Conservation (phyloP, 2,113 vertebrate genomes). For the Arothron firmamentum region DNA sequence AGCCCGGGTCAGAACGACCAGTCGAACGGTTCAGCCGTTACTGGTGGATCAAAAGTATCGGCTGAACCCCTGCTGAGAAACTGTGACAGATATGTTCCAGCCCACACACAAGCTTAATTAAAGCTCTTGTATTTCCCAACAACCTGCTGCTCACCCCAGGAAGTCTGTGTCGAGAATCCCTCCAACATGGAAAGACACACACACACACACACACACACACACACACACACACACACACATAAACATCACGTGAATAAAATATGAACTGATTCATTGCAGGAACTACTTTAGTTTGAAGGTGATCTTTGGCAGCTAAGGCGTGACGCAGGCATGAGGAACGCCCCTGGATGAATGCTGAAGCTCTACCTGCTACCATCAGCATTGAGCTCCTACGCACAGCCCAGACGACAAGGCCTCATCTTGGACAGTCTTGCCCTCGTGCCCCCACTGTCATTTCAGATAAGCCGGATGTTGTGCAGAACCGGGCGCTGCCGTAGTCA, state of each 20-base stretch:
- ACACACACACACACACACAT: background rate
- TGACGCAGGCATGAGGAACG: no score
- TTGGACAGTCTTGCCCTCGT: conserved; percentile 19
- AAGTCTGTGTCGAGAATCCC: conserved; percentile 26
- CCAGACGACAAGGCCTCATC: background rate
- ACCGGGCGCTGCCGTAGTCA: conserved; percentile 9
- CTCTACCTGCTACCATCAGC: background rate
- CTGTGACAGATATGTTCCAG: conserved; percentile 45
- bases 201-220: background rate
- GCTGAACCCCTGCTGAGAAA: conserved; percentile 36
- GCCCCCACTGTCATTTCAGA: conserved; percentile 34
- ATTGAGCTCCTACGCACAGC: background rate
- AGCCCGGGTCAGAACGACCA: conserved; percentile 11
- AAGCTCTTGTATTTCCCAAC: conserved; percentile 49
- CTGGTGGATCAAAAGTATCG: conserved; percentile 32
- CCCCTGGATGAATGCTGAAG: background rate
- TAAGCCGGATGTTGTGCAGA: conserved; percentile 14
- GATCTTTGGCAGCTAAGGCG: no score
- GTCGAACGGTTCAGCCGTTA: conserved; percentile 42
- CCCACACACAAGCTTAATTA: conserved; percentile 60
- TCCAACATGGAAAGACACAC: conserved; percentile 15
- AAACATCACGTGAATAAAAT: no score
- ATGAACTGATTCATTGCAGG: no score
- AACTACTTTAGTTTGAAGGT: no score
- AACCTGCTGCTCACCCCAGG: conserved; percentile 49